A percentile compares a stretch with the other conserved stretches of the same genome.
Conservation (phyloP, 2,113 vertebrate genomes). For the Anas platyrhynchos region DNA sequence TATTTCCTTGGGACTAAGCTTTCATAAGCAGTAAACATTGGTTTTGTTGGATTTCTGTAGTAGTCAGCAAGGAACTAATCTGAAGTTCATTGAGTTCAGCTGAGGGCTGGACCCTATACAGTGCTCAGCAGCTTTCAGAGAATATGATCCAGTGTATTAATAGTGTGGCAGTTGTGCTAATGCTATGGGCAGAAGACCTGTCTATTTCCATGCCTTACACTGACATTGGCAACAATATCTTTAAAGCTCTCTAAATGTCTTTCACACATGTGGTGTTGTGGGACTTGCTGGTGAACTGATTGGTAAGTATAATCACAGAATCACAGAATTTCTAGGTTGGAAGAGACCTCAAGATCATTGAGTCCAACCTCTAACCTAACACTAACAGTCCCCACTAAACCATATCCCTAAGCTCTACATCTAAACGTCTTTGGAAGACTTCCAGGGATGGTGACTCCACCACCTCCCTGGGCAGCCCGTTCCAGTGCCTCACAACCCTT, state of each 20-base stretch:
- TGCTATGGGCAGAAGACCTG: background rate
- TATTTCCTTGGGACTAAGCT: background rate
- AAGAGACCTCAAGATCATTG: too few species aligned
- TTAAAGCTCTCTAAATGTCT: background rate
- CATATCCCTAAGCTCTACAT: too few species aligned
- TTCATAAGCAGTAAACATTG: background rate
- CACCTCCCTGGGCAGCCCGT: too few species aligned
- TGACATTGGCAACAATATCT: background rate
- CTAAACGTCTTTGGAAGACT: too few species aligned
- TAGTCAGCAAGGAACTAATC: background rate
- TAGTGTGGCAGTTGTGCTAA: background rate
- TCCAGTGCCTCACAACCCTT: too few species aligned
- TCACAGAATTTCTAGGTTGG: too few species aligned
- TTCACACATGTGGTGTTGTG: accelerated
- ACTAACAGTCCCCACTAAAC: too few species aligned
- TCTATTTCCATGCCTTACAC: background rate
- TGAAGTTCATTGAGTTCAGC: background rate
- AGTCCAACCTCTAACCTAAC: too few species aligned
- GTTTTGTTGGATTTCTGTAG: background rate
- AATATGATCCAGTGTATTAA: background rate
- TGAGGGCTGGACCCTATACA: background rate
- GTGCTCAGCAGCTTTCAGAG: background rate
- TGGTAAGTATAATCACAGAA: background rate
- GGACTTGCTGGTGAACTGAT: background rate
- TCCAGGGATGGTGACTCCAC: too few species aligned